Conservation (phyloP, 2,113 vertebrate species). For the Calypte anna region DNA sequence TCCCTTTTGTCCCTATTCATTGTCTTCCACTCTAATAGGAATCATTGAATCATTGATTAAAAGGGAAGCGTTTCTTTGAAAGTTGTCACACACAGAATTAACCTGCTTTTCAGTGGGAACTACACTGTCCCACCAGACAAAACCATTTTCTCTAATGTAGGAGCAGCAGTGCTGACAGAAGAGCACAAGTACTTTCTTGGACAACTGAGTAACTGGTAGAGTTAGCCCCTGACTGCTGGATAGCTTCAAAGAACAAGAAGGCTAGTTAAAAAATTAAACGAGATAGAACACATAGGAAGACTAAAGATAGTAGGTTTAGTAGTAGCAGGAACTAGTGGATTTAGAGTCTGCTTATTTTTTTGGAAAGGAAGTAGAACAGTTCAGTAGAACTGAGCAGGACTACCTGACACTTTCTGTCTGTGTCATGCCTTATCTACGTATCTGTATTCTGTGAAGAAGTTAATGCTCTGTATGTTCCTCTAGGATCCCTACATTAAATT, state of each 20-base stretch:
- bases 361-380: too few species aligned
- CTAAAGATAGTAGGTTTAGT: neutral
- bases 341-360: neutral
- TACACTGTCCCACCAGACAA: neutral
- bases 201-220: neutral
- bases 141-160: neutral
- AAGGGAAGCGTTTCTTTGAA: neutral
- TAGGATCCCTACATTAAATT: neutral
- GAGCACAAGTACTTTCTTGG: neutral
- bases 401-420: neutral
- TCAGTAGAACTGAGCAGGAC: neutral
- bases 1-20: constrained; percentile 2
- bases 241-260: neutral
- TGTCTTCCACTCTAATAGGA: neutral
- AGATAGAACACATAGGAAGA: neutral
- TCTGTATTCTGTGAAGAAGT: neutral
- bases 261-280: neutral
- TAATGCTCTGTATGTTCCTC: neutral
- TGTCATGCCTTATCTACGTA: neutral
- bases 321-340: neutral
- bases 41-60: neutral
- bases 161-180: neutral
- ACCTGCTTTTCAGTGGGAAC: neutral
- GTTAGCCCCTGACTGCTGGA: neutral
- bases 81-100: neutral